Base-by-base conservation (phyloP, 2,888 invertebrate genomes). In the Labia minor region DNA sequence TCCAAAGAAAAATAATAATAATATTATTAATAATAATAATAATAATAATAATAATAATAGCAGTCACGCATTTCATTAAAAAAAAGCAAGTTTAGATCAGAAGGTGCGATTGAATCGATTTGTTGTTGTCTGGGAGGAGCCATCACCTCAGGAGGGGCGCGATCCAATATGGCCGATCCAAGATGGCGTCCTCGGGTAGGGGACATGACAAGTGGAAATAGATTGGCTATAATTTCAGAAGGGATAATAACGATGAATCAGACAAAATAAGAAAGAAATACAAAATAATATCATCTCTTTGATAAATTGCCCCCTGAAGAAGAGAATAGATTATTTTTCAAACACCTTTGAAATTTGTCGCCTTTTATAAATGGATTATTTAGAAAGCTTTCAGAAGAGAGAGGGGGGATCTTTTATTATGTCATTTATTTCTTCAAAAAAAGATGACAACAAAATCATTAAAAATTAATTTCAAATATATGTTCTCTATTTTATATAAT, bases 131-230 rank as follows among this genome's bases (percentile, higher is more conserved):
- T 49, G 49, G 49, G 49, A n/a, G 49, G 49, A 49, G 49, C 49
- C 49, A 49, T 49, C 49, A 49, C 49, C 49, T 49, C n/a, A 49
- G 49, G 49, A 49, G 49, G 49, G 49, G 49, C 49, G 49, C 3
- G n/a, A 49, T n/a, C 49, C 49, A 49, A 49, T 11, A 49, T 49
- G 49, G 49, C 49, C 49, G 49, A 49, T 2, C 6, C 49, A 49
- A 49, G 49, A 49, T 49, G 49, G 49, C 49, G 49, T 16, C 49
- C 6, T 4, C 49, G 49, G 49, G 49, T n/a, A 49, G 49, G 49
- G 49, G 49, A 49, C 49, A 49, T 49, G 49, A 49, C 49, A 49
- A 49, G 49, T 49, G 49, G 49, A 49, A 49, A 49, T 49, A 49
- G 49, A 49, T 49, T 49, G 49, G 49, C 49, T 49, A 49, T 49